Conservation (phyloP, 2,113 vertebrate genomes). For the Pangasianodon hypophthalmus region DNA sequence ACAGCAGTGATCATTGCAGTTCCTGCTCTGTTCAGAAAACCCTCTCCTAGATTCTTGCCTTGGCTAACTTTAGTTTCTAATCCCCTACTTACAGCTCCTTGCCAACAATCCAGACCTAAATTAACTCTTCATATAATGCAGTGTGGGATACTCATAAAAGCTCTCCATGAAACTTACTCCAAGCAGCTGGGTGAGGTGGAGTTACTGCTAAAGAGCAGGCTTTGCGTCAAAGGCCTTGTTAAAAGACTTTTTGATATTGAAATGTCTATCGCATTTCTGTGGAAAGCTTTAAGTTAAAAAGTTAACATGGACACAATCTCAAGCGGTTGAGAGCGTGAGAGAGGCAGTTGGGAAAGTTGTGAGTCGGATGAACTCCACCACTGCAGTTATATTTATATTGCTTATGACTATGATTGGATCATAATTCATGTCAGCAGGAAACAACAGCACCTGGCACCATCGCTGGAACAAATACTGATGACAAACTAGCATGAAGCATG, state of each 20-base stretch:
- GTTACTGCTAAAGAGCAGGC: constrained; percentile 60
- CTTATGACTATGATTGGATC: constrained; percentile 34
- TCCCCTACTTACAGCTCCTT: constrained; percentile 53
- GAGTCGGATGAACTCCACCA: constrained; percentile 27
- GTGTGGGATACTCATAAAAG: constrained; percentile 65
- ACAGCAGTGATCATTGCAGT: constrained; percentile 18
- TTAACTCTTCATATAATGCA: constrained; percentile 65
- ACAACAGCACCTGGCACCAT: constrained; percentile 51
- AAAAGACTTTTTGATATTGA: constrained; percentile 60
- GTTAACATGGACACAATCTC: constrained; percentile 46
- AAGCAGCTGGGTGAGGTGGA: constrained; percentile 66
- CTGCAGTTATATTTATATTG: constrained; percentile 51
- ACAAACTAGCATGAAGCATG: constrained; percentile 14
- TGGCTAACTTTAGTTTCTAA: constrained; percentile 65
- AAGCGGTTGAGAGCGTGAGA: neutral
- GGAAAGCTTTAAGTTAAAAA: constrained; percentile 57
- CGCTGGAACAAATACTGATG: constrained; percentile 29
- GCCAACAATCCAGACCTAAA: constrained; percentile 68
- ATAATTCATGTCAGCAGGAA: constrained; percentile 50
- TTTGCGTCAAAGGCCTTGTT: constrained; percentile 53
- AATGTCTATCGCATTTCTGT: constrained; percentile 56
- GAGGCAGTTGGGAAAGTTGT: neutral
- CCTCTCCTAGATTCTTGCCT: constrained; percentile 57
- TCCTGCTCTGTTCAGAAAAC: constrained; percentile 23
- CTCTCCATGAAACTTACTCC: constrained; percentile 44